phyloP scores from a whole-genome alignment of 2,113 vertebrate species.

The Notiomystis cincta region DNA sequence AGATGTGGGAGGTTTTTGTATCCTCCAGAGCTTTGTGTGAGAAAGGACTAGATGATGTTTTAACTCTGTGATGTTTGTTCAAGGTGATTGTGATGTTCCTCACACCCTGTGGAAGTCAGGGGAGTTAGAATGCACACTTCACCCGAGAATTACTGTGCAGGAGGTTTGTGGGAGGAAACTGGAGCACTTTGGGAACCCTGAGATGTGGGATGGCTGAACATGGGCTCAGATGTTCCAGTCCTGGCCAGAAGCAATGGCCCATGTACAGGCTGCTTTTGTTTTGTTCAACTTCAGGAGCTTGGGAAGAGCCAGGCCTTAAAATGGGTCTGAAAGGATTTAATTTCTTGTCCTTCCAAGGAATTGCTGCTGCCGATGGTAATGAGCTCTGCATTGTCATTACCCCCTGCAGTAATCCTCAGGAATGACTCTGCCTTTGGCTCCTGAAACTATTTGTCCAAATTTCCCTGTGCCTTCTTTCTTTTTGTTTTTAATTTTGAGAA shows the following conservation, averaged over 20 bases:
- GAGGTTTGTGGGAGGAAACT: background rate
- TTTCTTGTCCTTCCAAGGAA: background rate
- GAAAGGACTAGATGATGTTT: background rate
- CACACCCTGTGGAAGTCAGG: background rate
- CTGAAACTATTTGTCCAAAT: background rate
- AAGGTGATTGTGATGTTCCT: background rate
- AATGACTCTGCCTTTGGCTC: background rate
- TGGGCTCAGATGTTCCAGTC: background rate
- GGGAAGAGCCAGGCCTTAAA: background rate
- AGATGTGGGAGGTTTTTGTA: background rate
- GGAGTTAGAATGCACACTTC: background rate
- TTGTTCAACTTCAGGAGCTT: background rate
- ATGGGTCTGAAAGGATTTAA: background rate
- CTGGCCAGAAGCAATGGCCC: background rate
- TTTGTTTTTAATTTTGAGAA: constrained; percentile 11
- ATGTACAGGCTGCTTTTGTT: background rate
- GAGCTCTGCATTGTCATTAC: background rate
- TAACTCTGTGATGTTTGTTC: background rate
- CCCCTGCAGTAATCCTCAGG: background rate
- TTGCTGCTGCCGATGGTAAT: background rate
- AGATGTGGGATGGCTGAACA: background rate
- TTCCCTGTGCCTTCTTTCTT: background rate
- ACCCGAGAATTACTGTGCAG: background rate
- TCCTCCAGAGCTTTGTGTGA: background rate
- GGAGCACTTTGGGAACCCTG: background rate